Evolutionary conservation across 1,140 invertebrate species (phyloP).

Genomic region (Leptinotarsa undecemlineata): DNA sequence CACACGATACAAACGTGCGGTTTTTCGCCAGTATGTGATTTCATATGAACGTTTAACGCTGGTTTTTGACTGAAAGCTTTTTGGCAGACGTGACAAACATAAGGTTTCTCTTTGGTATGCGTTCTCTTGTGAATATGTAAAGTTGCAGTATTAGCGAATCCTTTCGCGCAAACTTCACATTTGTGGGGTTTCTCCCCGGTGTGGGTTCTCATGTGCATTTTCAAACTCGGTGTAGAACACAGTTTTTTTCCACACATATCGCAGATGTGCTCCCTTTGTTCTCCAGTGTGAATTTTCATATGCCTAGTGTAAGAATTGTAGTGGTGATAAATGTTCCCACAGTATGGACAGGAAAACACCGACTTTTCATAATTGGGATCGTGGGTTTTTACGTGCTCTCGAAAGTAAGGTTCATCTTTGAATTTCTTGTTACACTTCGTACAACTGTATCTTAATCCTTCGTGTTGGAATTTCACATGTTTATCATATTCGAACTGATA

Average conservation of each 20-base stretch:
- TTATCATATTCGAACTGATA: constrained; percentile 16
- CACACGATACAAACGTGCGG: constrained; percentile 53
- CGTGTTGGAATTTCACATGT: constrained; percentile 28
- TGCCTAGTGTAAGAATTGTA: not conserved
- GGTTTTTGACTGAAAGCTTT: constrained; percentile 46
- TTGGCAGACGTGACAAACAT: constrained; percentile 43
- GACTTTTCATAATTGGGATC: constrained; percentile 19
- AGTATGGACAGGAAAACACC: not conserved
- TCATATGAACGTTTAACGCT: constrained; percentile 41
- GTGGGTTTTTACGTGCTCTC: constrained; percentile 21
- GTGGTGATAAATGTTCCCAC: not conserved
- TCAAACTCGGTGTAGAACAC: constrained; percentile 60
- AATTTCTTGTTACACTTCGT: constrained; percentile 38
- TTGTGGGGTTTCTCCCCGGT: constrained; percentile 71
- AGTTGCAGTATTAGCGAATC: constrained; percentile 40
- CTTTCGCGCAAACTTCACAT: constrained; percentile 60
- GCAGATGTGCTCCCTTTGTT: constrained; percentile 54
- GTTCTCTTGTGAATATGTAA: constrained; percentile 43
- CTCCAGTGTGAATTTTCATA: constrained; percentile 15
- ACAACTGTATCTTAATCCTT: constrained; percentile 37
- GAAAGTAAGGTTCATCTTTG: constrained; percentile 24
- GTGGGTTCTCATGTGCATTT: constrained; percentile 66
- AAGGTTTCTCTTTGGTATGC: constrained; percentile 59
- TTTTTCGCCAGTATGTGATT: constrained; percentile 42
- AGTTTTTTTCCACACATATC: constrained; percentile 73